phyloP scores from a whole-genome alignment of 2,797 vertebrate species.

The Gouania willdenowi region DNA sequence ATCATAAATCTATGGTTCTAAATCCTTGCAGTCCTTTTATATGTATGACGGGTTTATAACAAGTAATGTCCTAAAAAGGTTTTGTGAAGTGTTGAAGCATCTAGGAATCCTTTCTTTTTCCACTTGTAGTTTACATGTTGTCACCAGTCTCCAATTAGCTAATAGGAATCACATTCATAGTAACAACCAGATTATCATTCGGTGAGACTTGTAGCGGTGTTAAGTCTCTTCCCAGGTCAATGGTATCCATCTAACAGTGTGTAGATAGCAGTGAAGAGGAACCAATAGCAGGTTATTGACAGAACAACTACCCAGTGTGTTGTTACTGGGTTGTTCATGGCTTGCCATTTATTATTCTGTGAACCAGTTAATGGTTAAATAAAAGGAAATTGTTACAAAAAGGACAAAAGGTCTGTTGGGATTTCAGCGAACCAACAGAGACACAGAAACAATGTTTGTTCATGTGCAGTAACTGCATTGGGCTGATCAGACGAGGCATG shows the following conservation, averaged over 20 bases:
- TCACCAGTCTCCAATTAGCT: constrained; percentile 26
- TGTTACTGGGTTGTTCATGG: constrained; percentile 1
- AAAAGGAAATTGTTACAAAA: constrained; percentile 10
- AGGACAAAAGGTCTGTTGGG: neutral
- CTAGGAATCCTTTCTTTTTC: no score
- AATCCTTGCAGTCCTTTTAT: constrained; percentile 1
- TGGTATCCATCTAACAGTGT: constrained; percentile 17
- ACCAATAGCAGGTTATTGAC: constrained; percentile 28
- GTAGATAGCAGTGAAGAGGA: constrained; percentile 34
- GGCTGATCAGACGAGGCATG: neutral
- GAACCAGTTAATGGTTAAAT: constrained; percentile 16
- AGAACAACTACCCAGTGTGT: constrained; percentile 4
- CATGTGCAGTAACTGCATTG: neutral
- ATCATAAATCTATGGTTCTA: neutral
- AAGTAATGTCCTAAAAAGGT: no score
- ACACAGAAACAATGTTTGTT: neutral
- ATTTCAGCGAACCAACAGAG: neutral
- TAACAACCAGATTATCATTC: constrained; percentile 32
- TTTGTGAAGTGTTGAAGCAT: neutral
- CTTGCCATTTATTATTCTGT: constrained; percentile 20
- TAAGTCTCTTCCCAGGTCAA: constrained; percentile 17
- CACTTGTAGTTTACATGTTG: constrained; percentile 1
- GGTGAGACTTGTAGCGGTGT: constrained; percentile 22
- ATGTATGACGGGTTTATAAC: neutral
- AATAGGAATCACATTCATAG: constrained; percentile 42